These are phyloP conservation scores for Lamproptera curius DNA, from an alignment of 2,888 invertebrate species.

Conservation along the genomic window DNA sequence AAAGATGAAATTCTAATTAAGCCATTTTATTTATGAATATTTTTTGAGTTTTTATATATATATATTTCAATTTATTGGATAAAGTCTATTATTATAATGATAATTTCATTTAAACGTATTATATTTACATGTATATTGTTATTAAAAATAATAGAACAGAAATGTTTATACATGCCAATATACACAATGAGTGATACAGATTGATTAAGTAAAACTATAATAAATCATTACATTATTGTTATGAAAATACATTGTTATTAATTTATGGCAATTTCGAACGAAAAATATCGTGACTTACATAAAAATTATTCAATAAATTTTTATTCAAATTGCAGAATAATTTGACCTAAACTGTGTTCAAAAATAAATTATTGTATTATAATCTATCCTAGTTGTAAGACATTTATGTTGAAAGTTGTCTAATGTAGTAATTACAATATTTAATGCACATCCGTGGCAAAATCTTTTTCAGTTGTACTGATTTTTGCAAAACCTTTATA, in stretches of 20 bases:
- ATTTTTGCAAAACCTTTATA: slow-evolving; percentile 2
- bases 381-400: background rate
- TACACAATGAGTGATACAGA: slow-evolving; percentile 5
- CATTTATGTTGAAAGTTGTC: background rate
- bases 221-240: slow-evolving; percentile 2
- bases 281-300: background rate
- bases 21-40: too few relatives aligned
- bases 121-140: too few relatives aligned
- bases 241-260: background rate
- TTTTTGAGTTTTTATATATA: too few relatives aligned
- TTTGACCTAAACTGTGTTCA: background rate
- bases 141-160: too few relatives aligned
- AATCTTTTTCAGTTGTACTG: background rate
- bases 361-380: background rate
- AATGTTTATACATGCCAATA: too few relatives aligned
- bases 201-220: slow-evolving; percentile 9
- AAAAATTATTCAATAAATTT: background rate
- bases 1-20: slow-evolving; percentile 22
- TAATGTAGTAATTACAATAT: background rate
- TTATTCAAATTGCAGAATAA: background rate
- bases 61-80: too few relatives aligned
- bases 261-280: background rate
- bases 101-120: too few relatives aligned
- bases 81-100: too few relatives aligned
- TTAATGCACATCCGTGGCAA: background rate